Evolutionary conservation across 2,888 invertebrate species (phyloP).

Genomic region (Incurvaria masculella): DNA sequence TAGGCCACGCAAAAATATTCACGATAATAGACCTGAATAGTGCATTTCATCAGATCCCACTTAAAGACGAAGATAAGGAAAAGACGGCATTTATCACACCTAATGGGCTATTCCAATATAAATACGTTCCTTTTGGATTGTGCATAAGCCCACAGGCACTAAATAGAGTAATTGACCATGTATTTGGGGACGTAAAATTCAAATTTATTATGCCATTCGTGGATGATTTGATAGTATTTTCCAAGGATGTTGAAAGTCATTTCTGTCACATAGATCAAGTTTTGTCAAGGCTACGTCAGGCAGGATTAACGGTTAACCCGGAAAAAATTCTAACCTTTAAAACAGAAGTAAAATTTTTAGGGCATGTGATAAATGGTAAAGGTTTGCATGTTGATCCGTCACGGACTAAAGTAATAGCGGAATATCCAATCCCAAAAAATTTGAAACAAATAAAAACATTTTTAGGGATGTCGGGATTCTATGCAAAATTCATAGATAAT

Average conservation of each 20-base stretch:
- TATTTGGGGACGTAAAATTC: slow-evolving; percentile 2
- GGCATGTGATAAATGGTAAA: background rate
- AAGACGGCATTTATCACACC: background rate
- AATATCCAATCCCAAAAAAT: slow-evolving; percentile 6
- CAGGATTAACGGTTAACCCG: background rate
- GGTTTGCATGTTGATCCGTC: slow-evolving; percentile 3
- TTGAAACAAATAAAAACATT: slow-evolving; percentile 8
- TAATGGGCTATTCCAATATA: background rate
- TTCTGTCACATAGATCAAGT: background rate
- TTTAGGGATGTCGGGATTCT: slow-evolving; percentile 9
- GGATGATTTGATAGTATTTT: slow-evolving; percentile 4
- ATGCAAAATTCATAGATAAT: slow-evolving; percentile 7
- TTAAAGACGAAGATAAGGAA: background rate
- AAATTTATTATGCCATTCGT: slow-evolving; percentile 7
- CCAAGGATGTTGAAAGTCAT: background rate
- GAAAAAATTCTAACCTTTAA: slow-evolving; percentile 1
- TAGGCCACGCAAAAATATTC: background rate
- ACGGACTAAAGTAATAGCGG: slow-evolving; percentile 3
- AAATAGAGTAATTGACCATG: background rate
- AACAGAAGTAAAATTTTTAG: slow-evolving; percentile 1
- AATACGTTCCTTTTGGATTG: background rate
- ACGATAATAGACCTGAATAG: background rate
- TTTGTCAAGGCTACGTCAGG: background rate
- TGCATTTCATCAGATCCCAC: background rate
- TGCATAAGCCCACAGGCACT: background rate